Evolutionary conservation across 64 coral and sea anemone genomes (phyloP).

Genomic region (Cladopsammia gracilis): DNA sequence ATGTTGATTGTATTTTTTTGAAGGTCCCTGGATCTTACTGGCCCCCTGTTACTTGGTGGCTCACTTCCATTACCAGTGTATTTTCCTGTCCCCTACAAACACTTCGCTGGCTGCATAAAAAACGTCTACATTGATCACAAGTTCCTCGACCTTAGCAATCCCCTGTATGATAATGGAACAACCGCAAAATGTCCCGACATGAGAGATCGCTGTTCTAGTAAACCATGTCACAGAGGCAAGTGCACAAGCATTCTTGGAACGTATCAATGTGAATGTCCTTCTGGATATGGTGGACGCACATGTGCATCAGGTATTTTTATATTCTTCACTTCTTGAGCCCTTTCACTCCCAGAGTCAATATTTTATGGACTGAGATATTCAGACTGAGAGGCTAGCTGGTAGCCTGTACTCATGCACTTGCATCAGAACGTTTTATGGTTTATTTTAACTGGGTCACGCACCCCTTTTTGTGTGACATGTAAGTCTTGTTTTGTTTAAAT

Average conservation of each 20-base stretch:
- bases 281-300: constrained; percentile 77
- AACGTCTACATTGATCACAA: constrained; percentile 86
- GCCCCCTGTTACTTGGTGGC: constrained; percentile 88
- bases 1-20: constrained; percentile 22
- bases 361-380: no score
- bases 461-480: no score
- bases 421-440: no score
- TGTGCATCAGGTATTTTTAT: constrained; percentile 81
- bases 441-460: no score
- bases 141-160: constrained; percentile 77
- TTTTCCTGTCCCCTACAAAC: constrained; percentile 57
- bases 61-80: constrained; percentile 25
- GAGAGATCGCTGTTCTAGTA: constrained; percentile 65
- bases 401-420: no score
- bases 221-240: constrained; percentile 73
- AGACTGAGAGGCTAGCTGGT: no score
- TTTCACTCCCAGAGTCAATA: background rate
- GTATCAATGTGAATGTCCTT: constrained; percentile 63
- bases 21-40: constrained; percentile 88
- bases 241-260: constrained; percentile 71
- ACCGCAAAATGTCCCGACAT: constrained; percentile 69
- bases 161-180: constrained; percentile 70
- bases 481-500: no score
- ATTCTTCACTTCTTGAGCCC: background rate
- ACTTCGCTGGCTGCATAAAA: constrained; percentile 85